Evolutionary conservation across 2,888 invertebrate genomes (phyloP), one percentile per base, ranked within the genome.

Genomic region (Pollenia labialis): DNA sequence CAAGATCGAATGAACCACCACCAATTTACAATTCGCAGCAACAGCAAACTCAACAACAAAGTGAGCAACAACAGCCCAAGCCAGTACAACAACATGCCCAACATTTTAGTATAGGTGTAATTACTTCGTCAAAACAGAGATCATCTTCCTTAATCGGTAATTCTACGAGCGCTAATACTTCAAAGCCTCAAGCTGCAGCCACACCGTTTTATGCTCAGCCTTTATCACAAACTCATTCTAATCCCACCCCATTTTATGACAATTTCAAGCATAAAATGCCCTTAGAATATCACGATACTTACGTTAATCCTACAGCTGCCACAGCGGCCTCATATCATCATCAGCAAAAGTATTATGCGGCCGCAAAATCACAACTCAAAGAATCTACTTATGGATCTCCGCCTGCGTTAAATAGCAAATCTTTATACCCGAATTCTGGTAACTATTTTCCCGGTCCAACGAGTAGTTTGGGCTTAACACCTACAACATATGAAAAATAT

Each of bases 131-230:
- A 50, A 88, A 83, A 64, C 74, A 60, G 10, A 74, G 76, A 48
- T 81, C 80, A 9, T 62, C 80, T 11, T 82, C 82, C 0, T 56
- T 76, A 48, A 71, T 82, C 7, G 54, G 62, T 18, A 48, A 32
- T 54, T 66, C 75, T 9, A 52, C 68, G n/a, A 80, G 46, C 68
- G 44, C 60, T 8, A 81, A 69, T 18, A 66, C 83, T 4, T 60
- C 88, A 1, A 91, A 92, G 66, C 92, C 92, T 1, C 92, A 91
- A 66, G 92, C 92, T 8, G 86, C 92, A 56, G 92, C 92, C 72
- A 92, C 92, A 46, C 90, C 92, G 12, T 92, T 92, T 52, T 92
- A 91, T 85, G 91, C 92, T 14, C 75, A 89, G 80, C 77, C 88
- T 16, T 64, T 85, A 81, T 3, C 76, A 0, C 82, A 82, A 18